Conservation (phyloP, 2,888 invertebrate species). For the Luffia ferchaultella region DNA sequence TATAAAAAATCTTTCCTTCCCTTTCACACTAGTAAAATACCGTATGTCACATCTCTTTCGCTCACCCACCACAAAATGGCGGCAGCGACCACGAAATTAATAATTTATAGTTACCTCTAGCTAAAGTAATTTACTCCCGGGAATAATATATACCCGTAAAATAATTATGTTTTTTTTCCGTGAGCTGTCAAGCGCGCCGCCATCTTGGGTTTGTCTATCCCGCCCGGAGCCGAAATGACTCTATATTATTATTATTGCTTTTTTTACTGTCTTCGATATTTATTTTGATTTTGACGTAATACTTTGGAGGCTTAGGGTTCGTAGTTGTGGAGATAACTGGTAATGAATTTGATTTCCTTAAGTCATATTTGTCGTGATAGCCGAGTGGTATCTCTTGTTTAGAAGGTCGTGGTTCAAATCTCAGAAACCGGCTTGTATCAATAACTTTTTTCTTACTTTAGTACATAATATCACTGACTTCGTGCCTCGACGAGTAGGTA, state of each 20-base stretch:
- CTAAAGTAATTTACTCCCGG: slow-evolving; percentile 38
- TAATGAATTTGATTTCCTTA: too few species aligned
- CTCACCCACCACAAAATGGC: slow-evolving; percentile 30
- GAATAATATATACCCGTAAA: slow-evolving; percentile 28
- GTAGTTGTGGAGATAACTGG: too few species aligned
- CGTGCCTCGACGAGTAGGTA: not conserved
- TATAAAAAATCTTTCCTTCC: slow-evolving; percentile 16
- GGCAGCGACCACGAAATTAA: slow-evolving; percentile 33
- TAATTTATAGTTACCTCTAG: slow-evolving; percentile 27
- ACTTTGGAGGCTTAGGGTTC: slow-evolving; percentile 1
- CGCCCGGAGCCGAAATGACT: slow-evolving; percentile 48
- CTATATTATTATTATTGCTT: slow-evolving; percentile 51
- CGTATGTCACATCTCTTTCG: slow-evolving; percentile 19
- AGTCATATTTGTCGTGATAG: too few species aligned
- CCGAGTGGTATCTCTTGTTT: too few species aligned
- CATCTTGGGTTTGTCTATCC: slow-evolving; percentile 45
- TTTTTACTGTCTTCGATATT: slow-evolving; percentile 19
- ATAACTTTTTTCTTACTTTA: too few species aligned
- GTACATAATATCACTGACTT: not conserved
- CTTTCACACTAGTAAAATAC: slow-evolving; percentile 32
- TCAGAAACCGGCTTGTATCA: too few species aligned
- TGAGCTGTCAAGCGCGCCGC: slow-evolving; percentile 14
- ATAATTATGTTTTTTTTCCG: slow-evolving; percentile 39
- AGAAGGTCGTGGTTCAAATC: too few species aligned
- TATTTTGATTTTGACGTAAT: slow-evolving; percentile 4